phyloP scores from a whole-genome alignment of 2,113 vertebrate genomes.

The Anguilla japonica region DNA sequence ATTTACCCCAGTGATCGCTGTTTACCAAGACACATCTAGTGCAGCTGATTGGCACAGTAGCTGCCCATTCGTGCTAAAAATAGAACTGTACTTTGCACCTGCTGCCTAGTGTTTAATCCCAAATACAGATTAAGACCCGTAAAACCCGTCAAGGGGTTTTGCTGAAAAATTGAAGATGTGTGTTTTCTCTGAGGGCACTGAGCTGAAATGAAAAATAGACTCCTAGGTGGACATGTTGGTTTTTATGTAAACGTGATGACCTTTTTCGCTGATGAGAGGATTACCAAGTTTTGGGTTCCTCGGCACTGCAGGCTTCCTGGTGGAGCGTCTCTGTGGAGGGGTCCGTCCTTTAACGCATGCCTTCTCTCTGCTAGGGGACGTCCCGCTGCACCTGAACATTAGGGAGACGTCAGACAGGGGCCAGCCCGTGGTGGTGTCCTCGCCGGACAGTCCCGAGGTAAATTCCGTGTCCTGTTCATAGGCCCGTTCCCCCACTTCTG shows the following conservation, averaged over 20 bases:
- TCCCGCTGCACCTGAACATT: slow-evolving; percentile 90
- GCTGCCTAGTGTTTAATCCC: background rate
- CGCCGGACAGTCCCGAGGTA: slow-evolving; percentile 84
- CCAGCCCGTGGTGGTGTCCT: slow-evolving; percentile 85
- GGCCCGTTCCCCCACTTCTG: background rate
- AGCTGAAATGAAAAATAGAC: background rate
- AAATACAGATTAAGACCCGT: background rate
- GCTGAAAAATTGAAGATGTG: background rate
- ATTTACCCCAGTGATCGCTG: too few species aligned
- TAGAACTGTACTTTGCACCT: too few species aligned
- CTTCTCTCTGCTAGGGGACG: slow-evolving; percentile 74
- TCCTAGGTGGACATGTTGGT: background rate
- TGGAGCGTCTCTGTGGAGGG: too few species aligned
- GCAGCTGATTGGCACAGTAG: too few species aligned
- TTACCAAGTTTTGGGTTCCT: background rate
- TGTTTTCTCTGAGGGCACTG: background rate
- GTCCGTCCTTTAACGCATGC: background rate
- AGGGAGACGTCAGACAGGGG: slow-evolving; percentile 87
- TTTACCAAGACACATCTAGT: too few species aligned
- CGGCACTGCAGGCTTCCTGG: background rate
- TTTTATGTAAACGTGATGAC: background rate
- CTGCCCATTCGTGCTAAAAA: background rate
- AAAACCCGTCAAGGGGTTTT: background rate
- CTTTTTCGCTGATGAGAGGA: background rate
- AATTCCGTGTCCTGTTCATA: background rate